A percentile compares a stretch with the other conserved stretches of the same genome.
These are phyloP conservation scores for Alloplasta piceator DNA, from an alignment of 2,888 invertebrate species.

Conservation along the genomic window DNA sequence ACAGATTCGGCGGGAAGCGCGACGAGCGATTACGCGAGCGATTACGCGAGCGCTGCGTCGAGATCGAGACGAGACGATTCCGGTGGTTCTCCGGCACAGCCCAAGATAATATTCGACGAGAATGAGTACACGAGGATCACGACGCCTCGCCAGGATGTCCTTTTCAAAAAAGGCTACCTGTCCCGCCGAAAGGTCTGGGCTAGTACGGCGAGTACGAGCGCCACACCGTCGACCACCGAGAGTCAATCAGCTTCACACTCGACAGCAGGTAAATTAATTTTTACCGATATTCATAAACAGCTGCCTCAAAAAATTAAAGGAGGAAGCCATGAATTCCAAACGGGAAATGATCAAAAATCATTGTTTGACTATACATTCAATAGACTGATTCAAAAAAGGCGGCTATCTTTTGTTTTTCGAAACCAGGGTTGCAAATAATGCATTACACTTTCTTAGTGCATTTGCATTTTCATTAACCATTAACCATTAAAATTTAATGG, in stretches of 20 bases:
- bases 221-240: slow-evolving; percentile 82
- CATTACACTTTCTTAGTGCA: too few relatives aligned
- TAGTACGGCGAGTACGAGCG: slow-evolving; percentile 80
- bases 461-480: too few relatives aligned
- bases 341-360: too few relatives aligned
- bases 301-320: too few relatives aligned
- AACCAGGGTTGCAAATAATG: too few relatives aligned
- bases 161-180: slow-evolving; percentile 89
- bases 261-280: slow-evolving; percentile 80
- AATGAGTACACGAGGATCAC: slow-evolving; percentile 89
- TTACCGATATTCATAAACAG: background rate
- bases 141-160: slow-evolving; percentile 88
- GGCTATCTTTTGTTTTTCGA: too few relatives aligned
- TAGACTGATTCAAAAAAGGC: too few relatives aligned
- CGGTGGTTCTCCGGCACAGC: slow-evolving; percentile 79
- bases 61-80: slow-evolving; percentile 72
- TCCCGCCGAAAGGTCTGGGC: slow-evolving; percentile 84
- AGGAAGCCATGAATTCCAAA: too few relatives aligned
- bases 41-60: slow-evolving; percentile 72
- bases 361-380: too few relatives aligned
- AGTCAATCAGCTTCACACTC: slow-evolving; percentile 82
- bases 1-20: slow-evolving; percentile 72
- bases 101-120: slow-evolving; percentile 85
- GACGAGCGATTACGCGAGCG: slow-evolving; percentile 70
- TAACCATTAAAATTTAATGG: too few relatives aligned